Conservation (phyloP, 2,113 vertebrate species). For the Centropus bengalensis region DNA sequence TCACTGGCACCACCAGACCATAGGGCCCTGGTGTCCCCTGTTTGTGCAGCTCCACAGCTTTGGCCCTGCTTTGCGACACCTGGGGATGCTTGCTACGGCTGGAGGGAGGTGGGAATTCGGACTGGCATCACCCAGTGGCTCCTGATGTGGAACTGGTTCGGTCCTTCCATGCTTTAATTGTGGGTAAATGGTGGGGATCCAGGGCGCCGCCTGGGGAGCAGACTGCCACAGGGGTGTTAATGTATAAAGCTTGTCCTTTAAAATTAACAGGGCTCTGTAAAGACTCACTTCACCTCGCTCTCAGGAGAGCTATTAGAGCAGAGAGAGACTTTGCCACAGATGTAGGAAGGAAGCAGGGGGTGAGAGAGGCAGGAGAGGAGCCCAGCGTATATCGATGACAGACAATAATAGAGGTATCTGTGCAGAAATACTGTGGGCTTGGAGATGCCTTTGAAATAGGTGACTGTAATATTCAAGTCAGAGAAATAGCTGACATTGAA, state of each 20-base stretch:
- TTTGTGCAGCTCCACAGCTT: conserved; percentile 64
- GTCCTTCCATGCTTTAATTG: background rate
- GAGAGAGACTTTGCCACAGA: conserved; percentile 42
- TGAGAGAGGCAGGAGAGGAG: background rate
- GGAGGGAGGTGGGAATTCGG: background rate
- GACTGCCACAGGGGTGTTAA: conserved; percentile 12
- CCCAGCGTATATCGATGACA: conserved; percentile 1
- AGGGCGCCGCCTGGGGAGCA: rapidly evolving
- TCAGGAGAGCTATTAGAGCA: conserved; percentile 75
- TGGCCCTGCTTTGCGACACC: background rate
- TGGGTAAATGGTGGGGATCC: background rate
- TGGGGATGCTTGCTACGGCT: background rate
- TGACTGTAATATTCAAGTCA: conserved; percentile 29
- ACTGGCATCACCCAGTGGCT: background rate
- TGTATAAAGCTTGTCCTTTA: conserved; percentile 61
- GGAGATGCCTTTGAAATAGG: conserved; percentile 70
- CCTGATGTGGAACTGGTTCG: rapidly evolving
- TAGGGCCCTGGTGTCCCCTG: conserved; percentile 52
- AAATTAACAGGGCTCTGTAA: conserved; percentile 77
- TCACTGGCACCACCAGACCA: background rate
- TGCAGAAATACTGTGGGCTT: conserved; percentile 61
- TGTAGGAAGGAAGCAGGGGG: background rate
- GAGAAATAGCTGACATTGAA: conserved; percentile 52
- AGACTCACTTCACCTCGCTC: conserved; percentile 69
- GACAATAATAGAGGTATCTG: conserved; percentile 59